Evolutionary conservation across 92 coral and sea anemone genomes (phyloP).

Genomic region (Zoanthus sansibaricus): DNA sequence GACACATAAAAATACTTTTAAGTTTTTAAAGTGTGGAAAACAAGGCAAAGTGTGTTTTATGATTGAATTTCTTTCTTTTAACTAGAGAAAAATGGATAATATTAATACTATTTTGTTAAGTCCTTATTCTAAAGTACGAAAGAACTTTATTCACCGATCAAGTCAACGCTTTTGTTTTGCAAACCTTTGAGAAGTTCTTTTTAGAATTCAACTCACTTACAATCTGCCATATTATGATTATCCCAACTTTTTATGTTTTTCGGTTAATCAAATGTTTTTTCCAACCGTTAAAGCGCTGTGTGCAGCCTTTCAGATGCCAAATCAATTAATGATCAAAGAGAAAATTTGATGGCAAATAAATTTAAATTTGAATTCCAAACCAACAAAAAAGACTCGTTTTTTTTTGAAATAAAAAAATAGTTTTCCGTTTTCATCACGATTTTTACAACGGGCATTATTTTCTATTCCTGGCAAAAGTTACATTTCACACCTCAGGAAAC

Average conservation of each 20-base stretch:
- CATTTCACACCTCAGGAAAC: constrained; percentile 40
- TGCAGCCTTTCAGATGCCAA: not conserved
- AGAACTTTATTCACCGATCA: not conserved
- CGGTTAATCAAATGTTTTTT: not conserved
- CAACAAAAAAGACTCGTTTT: not conserved
- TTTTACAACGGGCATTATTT: constrained; percentile 24
- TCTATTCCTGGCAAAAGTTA: constrained; percentile 33
- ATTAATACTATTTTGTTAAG: not conserved
- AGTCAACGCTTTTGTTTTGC: not conserved
- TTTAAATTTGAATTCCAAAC: not conserved
- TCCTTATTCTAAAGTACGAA: not conserved
- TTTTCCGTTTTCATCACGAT: not conserved
- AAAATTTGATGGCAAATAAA: not conserved
- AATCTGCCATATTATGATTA: constrained; percentile 13
- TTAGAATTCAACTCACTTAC: not conserved
- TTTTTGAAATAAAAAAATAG: not conserved
- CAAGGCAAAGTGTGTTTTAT: not conserved
- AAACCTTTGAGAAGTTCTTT: not conserved
- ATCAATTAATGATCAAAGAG: not conserved
- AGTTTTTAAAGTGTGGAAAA: not conserved
- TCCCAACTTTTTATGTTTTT: not conserved
- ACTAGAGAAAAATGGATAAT: not conserved
- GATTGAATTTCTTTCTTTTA: not conserved
- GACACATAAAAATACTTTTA: not conserved
- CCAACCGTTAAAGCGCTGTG: constrained; percentile 5